These are phyloP conservation scores for Pristionchus maxplancki DNA, from an alignment of 2,888 invertebrate genomes.

Conservation along the genomic window DNA sequence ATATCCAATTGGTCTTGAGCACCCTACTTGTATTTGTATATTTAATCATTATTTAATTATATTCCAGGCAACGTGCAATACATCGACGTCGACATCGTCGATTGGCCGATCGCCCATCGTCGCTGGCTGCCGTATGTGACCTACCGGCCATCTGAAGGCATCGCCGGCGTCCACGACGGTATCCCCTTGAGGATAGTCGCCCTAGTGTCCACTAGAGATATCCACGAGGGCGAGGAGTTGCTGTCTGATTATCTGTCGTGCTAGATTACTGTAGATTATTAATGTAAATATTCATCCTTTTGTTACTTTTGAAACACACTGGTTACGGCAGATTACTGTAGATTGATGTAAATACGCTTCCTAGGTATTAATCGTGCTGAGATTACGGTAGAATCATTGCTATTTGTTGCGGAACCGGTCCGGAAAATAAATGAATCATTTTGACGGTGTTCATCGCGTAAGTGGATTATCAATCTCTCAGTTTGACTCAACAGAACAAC, in stretches of 20 bases:
- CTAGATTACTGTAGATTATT: background rate
- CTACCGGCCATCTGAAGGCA: background rate
- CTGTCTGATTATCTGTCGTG: conserved; percentile 38
- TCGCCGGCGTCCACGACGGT: conserved; percentile 4
- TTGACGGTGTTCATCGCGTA: background rate
- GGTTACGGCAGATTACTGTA: background rate
- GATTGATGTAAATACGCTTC: background rate
- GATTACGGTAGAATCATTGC: conserved; percentile 19
- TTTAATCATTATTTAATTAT: background rate
- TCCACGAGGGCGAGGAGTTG: conserved; percentile 23
- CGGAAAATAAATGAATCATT: conserved; percentile 21
- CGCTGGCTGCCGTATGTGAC: conserved; percentile 47
- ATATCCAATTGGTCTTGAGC: no score
- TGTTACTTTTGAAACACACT: no score
- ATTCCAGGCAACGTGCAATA: conserved; percentile 50
- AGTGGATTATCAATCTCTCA: background rate
- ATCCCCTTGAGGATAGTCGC: conserved; percentile 21
- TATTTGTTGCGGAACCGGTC: conserved; percentile 8
- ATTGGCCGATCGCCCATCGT: background rate
- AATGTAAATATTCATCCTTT: background rate
- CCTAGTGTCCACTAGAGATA: conserved; percentile 35
- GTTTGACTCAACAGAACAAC: background rate
- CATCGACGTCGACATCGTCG: conserved; percentile 32
- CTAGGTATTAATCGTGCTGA: background rate
- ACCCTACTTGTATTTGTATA: no score